These are phyloP conservation scores for Oligia strigilis DNA, from an alignment of 2,888 invertebrate genomes.

Conservation along the genomic window DNA sequence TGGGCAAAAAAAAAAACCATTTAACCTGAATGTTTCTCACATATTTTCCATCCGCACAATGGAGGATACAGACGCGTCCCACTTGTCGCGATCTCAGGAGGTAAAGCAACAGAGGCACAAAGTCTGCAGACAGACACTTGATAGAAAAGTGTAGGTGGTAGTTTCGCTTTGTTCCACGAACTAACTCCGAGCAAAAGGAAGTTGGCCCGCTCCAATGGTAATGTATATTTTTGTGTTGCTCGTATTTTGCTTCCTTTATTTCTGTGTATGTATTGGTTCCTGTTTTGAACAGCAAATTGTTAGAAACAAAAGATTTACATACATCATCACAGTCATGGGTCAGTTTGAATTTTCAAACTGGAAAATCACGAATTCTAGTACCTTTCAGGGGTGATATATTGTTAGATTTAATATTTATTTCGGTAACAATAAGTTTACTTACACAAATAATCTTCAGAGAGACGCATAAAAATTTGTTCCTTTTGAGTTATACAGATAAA, in stretches of 20 bases:
- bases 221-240: conserved; percentile 65
- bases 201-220: conserved; percentile 58
- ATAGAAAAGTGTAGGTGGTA: conserved; percentile 68
- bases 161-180: conserved; percentile 68
- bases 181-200: conserved; percentile 68
- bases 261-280: conserved; percentile 31
- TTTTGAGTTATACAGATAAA: not conserved
- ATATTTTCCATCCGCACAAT: conserved; percentile 43
- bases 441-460: not conserved
- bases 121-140: conserved; percentile 69
- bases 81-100: conserved; percentile 64
- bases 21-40: conserved; percentile 17
- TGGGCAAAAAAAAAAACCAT: not conserved
- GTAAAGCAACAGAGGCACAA: conserved; percentile 62
- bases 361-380: not conserved
- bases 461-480: not conserved
- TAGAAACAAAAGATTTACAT: conserved; percentile 37
- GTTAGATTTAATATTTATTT: conserved; percentile 1
- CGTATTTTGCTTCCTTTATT: conserved; percentile 44
- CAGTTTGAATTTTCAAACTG: not conserved
- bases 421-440: not conserved
- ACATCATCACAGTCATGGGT: not conserved
- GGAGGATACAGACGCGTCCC: conserved; percentile 47
- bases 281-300: conserved; percentile 33
- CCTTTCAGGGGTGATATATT: not conserved